phyloP scores from a whole-genome alignment of 2,797 vertebrate species.

The Apogon talboti region DNA sequence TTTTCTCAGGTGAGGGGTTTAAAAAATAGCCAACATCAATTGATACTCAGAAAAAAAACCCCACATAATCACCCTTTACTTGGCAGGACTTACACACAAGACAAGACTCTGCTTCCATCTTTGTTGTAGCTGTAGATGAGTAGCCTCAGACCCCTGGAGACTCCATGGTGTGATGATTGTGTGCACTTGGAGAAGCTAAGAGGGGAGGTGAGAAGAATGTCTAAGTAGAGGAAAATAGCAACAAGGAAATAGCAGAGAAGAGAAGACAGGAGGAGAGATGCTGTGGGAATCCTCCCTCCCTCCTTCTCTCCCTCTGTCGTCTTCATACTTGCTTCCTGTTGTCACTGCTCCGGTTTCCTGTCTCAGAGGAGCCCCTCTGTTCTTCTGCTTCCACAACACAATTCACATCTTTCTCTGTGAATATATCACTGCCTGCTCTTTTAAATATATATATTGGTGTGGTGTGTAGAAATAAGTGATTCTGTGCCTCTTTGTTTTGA shows the following conservation, averaged over 20 bases:
- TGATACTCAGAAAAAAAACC: conserved; percentile 4
- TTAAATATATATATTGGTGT: conserved; percentile 8
- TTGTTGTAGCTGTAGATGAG: conserved; percentile 26
- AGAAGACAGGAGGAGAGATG: conserved; percentile 33
- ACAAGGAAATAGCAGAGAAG: conserved; percentile 30
- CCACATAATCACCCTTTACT: no score
- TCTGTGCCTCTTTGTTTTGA: not conserved
- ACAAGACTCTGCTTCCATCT: conserved; percentile 24
- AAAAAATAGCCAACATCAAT: not conserved
- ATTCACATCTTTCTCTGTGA: conserved; percentile 37
- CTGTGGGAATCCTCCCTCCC: conserved; percentile 58
- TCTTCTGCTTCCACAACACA: conserved; percentile 41
- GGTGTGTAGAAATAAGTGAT: conserved; percentile 19
- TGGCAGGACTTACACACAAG: not conserved
- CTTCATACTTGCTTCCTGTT: conserved; percentile 72
- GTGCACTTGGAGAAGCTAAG: conserved; percentile 24
- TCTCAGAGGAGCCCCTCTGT: conserved; percentile 56
- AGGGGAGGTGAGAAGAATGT: conserved; percentile 49
- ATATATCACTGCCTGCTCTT: conserved; percentile 25
- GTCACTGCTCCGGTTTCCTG: conserved; percentile 70
- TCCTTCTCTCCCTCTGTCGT: conserved; percentile 31
- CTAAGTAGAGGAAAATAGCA: conserved; percentile 32
- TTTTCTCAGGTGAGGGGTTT: not conserved
- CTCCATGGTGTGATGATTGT: conserved; percentile 17
- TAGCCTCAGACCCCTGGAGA: conserved; percentile 35